Evolutionary conservation across 2,888 invertebrate genomes (phyloP), one percentile per base, ranked within the genome.

Genomic region (Drosophila algonquin): DNA sequence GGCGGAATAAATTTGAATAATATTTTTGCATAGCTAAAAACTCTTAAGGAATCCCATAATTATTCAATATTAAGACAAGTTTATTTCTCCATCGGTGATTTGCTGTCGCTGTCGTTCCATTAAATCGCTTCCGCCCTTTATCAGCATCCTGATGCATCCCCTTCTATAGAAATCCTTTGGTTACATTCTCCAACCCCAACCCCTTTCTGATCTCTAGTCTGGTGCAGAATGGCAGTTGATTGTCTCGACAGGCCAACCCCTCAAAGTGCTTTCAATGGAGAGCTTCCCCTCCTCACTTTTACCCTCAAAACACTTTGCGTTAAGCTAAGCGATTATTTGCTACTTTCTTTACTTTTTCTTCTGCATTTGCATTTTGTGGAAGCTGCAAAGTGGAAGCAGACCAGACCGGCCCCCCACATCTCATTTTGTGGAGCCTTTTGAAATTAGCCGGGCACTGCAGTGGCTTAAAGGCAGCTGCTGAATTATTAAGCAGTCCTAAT

Each of bases 401-500:
- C 24, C 24, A 5, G 24, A 24, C 24, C 24, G 0, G 24, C 0
- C 67, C 63, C 59, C 64, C 67, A 63, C 79, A 76, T 56, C 75
- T 62, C 63, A 65, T 50, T 48, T 61, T 51, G 35, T 30, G 51
- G 18, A 58, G 71, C 61, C 63, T 46, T 52, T 48, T 63, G 63
- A 81, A 84, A 87, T 82, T 84, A 86, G 67, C 75, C 18, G 50
- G 55, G 58, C 69, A 72, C 52, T 77, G 73, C 63, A 73, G 70
- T 72, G 70, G 72, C 67, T 67, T 51, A 48, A 64, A 64, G 65
- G 63, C 69, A 44, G 40, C 70, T 63, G 46, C 60, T 85, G 81
- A 82, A 85, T 85, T 88, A 85, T 85, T 88, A 71, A 85, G 62
- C 48, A 76, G 65, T 52, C 71, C 81, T 85, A 85, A 85, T 85